Evolutionary conservation across 2,797 vertebrate genomes (phyloP), one percentile per base, ranked within the genome.

Genomic region (Parauchenoglanis punctatus): DNA sequence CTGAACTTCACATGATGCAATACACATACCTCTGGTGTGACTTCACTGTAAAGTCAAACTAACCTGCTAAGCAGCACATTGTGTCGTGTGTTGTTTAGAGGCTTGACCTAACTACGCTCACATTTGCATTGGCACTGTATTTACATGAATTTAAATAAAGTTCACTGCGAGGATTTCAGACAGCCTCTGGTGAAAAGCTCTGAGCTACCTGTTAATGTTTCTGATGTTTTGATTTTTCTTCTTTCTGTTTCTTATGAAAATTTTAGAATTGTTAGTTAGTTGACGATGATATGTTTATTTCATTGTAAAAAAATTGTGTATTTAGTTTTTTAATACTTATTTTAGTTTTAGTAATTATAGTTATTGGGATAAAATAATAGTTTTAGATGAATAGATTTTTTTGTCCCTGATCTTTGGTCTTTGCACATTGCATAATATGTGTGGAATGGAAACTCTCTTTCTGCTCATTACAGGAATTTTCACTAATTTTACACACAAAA

Each of bases 141-240:
- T 83, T 68, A 68, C 56, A 84, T 78, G 58, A 4, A 80, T 84
- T 84, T 46, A 85, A 46, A 68, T 59, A 8, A 80, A 20, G 63
- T 59, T 28, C 20, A 52, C 20, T 67, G 23, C 28, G 25, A 40
- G 28, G 18, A 20, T 59, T 65, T 84, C 31, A 70, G 12, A 54
- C 10, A 6, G 31, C 28, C 23, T 81, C 11, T 81, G 12, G 2
- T n/a, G 12, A 63, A 63, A n/a, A n/a, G 20, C 52, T 59, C 31
- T 13, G 18, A 59, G 31, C 77, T 40, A 20, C 10, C 15, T 56
- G 31, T 56, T 11, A 52, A 17, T 54, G 1, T 31, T 78, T 78
- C 35, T 1, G 7, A 23, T 58, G 3, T 5, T 65, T 65, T 7
- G 46, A 2, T 77, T 77, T 52, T 15, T 28, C 28, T 28, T 54